Conservation (phyloP, 2,797 vertebrate species). For the Spheniscus humboldti region DNA sequence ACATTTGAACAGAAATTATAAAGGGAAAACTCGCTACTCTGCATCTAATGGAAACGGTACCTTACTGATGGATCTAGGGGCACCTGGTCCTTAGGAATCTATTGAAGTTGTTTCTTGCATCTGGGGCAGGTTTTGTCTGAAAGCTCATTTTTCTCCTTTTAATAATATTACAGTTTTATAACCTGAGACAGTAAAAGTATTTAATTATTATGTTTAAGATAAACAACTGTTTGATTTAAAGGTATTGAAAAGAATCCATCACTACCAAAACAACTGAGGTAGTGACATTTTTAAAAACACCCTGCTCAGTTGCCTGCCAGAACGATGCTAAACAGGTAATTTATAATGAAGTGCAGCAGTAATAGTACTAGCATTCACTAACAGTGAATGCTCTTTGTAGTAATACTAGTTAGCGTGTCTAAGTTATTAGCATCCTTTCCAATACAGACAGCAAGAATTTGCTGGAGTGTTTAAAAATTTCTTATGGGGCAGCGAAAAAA, state of each 20-base stretch:
- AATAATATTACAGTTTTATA: background rate
- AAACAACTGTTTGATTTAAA: background rate
- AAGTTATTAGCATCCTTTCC: background rate
- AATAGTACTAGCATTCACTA: background rate
- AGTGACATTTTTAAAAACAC: background rate
- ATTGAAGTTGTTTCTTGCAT: background rate
- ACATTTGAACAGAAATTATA: background rate
- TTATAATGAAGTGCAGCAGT: background rate
- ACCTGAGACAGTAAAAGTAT: background rate
- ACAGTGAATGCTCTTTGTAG: background rate
- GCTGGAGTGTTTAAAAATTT: background rate
- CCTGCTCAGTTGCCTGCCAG: background rate
- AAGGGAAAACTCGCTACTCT: background rate
- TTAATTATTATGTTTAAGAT: background rate
- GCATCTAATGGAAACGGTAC: rapidly evolving
- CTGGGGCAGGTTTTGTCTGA: background rate
- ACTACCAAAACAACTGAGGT: background rate
- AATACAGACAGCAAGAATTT: background rate
- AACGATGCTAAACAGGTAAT: background rate
- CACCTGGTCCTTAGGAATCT: background rate
- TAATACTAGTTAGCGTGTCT: background rate
- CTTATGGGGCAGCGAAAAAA: background rate
- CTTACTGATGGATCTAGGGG: background rate
- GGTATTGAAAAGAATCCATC: background rate
- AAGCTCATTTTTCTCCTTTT: background rate